phyloP scores from a whole-genome alignment of 2,888 invertebrate species.

The Eupsilia transversa region DNA sequence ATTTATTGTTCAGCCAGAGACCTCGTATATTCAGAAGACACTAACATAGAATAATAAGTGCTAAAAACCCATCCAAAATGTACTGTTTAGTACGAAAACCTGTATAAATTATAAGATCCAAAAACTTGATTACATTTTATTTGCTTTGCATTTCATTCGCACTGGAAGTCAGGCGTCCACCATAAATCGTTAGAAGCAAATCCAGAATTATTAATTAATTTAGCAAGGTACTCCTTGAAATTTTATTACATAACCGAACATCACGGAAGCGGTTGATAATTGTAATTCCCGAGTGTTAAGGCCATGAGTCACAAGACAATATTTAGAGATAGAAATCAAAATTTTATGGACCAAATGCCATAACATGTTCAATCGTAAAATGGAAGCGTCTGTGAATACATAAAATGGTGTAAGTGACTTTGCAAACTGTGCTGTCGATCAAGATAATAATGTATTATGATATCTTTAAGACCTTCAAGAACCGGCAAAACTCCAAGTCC shows the following conservation, averaged over 20 bases:
- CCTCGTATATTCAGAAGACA: not conserved
- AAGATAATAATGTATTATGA: conserved; percentile 23
- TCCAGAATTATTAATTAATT: conserved; percentile 18
- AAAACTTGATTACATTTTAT: conserved; percentile 6
- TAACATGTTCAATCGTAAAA: conserved; percentile 77
- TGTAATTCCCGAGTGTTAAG: conserved; percentile 59
- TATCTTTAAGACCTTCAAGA: conserved; percentile 3
- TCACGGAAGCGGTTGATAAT: conserved; percentile 56
- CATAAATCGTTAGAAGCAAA: conserved; percentile 9
- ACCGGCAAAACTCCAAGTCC: not conserved
- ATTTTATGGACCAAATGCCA: conserved; percentile 76
- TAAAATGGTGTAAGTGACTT: conserved; percentile 67
- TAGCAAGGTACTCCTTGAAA: conserved; percentile 29
- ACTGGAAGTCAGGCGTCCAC: conserved; percentile 4
- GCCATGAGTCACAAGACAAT: conserved; percentile 69
- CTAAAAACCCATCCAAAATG: not conserved
- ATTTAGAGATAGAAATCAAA: conserved; percentile 77
- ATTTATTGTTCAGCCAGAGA: conserved; percentile 22
- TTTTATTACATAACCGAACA: conserved; percentile 48
- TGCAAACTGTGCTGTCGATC: conserved; percentile 38
- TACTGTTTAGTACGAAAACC: not conserved
- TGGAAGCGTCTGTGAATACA: conserved; percentile 75
- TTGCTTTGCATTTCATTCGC: conserved; percentile 5
- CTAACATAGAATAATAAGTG: conserved; percentile 25
- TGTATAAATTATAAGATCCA: conserved; percentile 6